Base-by-base conservation (phyloP, 1,140 invertebrate genomes). In the Sipha flava region DNA sequence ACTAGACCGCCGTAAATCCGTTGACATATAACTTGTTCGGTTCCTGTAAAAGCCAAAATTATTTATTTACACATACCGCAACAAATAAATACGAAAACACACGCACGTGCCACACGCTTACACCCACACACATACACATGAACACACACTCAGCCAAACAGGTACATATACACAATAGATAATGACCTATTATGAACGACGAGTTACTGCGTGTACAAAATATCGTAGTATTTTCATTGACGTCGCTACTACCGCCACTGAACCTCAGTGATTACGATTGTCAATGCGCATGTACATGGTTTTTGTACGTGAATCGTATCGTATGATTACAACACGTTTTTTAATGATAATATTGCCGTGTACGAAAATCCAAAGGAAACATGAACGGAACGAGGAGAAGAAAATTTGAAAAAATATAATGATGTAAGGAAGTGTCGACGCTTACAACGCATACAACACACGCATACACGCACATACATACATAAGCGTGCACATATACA, bases 381-480 rank as follows among this genome's bases (percentile, higher is more conserved):
- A 31, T n/a, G 9, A 49, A 52, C 47, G 31, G 72, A 57, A 26
- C 3, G 23, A 37, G 73, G n/a, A 40, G 73, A 43, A n/a, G 18
- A 54, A 75, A 75, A 75, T 52, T 12, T 6, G 23, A 77, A 57
- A 77, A 40, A 59, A 77, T 75, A 57, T 75, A 54, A 75, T 29
- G 72, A 75, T 52, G 45, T 31, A 26, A 75, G 72, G 72, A 75
- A 75, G 31, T 57, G 72, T 75, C 49, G 31, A 40, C 72, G 57
- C 31, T 40, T 12, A 40, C n/a, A n/a, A 64, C 31, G 40, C 31
- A 40, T 18, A 64, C 21, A 59, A 26, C 5, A 59, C 54, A 59
- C n/a, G n/a, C 21, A 26, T 23, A 73, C 43, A 73, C 57, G 18
- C 2, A 31, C 47, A 37, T 18, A 31, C 47, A 37, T 18, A 52